A percentile compares a stretch with the other conserved stretches of the same genome.
Conservation (phyloP, 1,140 invertebrate genomes). For the Drosophila nikananu region DNA sequence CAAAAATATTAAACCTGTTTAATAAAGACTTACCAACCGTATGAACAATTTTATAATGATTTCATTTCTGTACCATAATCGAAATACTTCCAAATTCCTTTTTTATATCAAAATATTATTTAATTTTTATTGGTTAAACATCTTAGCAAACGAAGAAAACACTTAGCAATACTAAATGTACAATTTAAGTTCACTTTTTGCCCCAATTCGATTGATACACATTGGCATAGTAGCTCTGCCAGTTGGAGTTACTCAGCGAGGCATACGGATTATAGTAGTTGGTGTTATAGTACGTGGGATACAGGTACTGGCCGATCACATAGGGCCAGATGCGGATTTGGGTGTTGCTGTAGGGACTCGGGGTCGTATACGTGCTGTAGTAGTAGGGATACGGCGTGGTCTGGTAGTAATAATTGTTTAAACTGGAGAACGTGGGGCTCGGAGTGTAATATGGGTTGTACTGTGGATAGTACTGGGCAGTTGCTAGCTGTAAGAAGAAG, state of each 20-base stretch:
- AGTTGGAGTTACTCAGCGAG: conserved; percentile 55
- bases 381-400: conserved; percentile 65
- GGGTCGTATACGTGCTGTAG: conserved; percentile 55
- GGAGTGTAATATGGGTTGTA: conserved; percentile 68
- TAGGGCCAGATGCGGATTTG: conserved; percentile 77
- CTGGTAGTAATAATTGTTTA: conserved; percentile 63
- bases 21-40: background rate
- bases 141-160: conserved; percentile 14
- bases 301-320: conserved; percentile 77
- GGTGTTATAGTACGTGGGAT: conserved; percentile 67
- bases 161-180: background rate
- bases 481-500: conserved; percentile 20
- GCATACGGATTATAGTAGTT: conserved; percentile 69
- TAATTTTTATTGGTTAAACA: conserved; percentile 30
- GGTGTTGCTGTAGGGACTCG: conserved; percentile 45
- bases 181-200: conserved; percentile 49
- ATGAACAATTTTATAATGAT: background rate
- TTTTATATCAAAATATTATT: conserved; percentile 13
- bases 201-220: conserved; percentile 58
- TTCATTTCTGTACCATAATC: background rate
- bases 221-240: conserved; percentile 66
- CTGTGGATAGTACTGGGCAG: conserved; percentile 58
- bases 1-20: background rate
- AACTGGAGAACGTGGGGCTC: conserved; percentile 64
- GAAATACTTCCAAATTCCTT: background rate